These are phyloP conservation scores for Momotus momota DNA, from an alignment of 2,797 vertebrate genomes.

Conservation along the genomic window DNA sequence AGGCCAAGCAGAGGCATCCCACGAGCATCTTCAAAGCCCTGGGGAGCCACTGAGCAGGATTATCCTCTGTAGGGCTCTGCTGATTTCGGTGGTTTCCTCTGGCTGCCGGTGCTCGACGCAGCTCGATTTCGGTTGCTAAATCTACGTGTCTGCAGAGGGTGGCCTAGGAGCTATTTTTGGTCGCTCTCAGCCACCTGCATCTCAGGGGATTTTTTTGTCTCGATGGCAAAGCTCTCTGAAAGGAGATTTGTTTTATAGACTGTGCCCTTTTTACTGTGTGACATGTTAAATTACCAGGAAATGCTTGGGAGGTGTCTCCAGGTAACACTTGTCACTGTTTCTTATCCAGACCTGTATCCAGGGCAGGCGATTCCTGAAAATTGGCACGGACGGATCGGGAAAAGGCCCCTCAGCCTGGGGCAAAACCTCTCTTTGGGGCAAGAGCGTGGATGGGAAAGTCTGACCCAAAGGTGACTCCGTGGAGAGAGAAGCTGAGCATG, in stretches of 20 bases:
- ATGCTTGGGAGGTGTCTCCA: too few relatives aligned
- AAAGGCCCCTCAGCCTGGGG: not conserved
- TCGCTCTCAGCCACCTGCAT: constrained; percentile 24
- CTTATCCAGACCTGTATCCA: not conserved
- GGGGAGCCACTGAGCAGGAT: not conserved
- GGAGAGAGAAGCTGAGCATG: not conserved
- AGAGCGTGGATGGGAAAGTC: not conserved
- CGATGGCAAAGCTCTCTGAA: not conserved
- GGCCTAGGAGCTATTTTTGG: not conserved
- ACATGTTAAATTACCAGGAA: not conserved
- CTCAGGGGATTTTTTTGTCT: not conserved
- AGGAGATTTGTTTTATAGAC: not conserved
- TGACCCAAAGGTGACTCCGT: not conserved
- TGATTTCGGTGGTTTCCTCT: not conserved
- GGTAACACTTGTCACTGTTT: not conserved
- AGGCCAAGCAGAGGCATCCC: not conserved
- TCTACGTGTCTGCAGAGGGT: not conserved
- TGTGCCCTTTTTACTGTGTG: not conserved
- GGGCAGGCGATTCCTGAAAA: not conserved
- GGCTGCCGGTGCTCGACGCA: fast-evolving
- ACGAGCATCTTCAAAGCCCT: not conserved
- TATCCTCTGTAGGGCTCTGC: not conserved
- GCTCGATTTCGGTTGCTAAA: constrained; percentile 46
- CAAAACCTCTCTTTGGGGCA: not conserved
- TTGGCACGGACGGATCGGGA: fast-evolving